phyloP scores from a whole-genome alignment of 2,797 vertebrate genomes.

The Poeciliopsis turneri region DNA sequence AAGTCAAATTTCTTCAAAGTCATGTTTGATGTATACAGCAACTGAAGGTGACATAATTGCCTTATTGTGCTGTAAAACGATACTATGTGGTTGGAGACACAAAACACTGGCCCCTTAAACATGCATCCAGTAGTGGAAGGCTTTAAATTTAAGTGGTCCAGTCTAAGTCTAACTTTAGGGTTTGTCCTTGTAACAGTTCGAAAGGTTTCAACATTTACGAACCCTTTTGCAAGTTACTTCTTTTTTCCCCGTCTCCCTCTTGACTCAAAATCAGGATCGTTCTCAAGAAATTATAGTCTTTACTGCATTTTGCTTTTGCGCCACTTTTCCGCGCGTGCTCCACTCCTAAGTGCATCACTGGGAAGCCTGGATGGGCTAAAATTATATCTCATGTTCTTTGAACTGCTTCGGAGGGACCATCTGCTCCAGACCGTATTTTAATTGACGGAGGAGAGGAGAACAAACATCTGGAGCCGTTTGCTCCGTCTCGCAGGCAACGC shows the following conservation, averaged over 20 bases:
- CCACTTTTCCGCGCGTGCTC: not conserved
- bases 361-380: slow-evolving; percentile 21
- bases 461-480: slow-evolving; percentile 50
- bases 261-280: not conserved
- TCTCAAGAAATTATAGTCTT: not conserved
- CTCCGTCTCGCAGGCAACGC: slow-evolving; percentile 57
- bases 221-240: not conserved
- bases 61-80: too few species aligned
- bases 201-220: not conserved
- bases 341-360: not conserved
- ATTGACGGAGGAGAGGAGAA: slow-evolving; percentile 24
- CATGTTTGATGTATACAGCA: too few species aligned
- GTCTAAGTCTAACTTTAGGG: not conserved
- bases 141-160: not conserved
- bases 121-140: not conserved
- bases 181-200: not conserved
- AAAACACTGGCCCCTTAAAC: not conserved
- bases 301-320: slow-evolving; percentile 10
- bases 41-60: too few species aligned
- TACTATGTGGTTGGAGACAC: too few species aligned
- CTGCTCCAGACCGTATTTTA: slow-evolving; percentile 41
- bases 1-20: too few species aligned
- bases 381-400: slow-evolving; percentile 17
- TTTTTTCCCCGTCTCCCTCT: not conserved
- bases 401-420: slow-evolving; percentile 24